Conservation (phyloP, 2,888 invertebrate genomes). For the Lamellibrachia columna region DNA sequence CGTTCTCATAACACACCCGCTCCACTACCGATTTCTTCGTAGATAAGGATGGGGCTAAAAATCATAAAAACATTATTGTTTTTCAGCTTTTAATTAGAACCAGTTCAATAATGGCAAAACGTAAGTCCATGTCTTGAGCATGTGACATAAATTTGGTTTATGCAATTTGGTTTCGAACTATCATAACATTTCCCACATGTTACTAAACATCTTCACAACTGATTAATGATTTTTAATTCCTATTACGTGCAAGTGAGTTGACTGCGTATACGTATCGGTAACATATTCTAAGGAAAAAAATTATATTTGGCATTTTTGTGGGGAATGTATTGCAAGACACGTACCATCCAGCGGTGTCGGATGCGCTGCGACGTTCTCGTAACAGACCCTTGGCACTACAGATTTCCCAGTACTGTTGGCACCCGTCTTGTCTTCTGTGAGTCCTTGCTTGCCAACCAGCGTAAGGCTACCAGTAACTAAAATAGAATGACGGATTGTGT, state of each 20-base stretch:
- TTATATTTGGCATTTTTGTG: not conserved
- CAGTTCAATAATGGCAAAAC: too few species aligned
- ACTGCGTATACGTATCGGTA: too few species aligned
- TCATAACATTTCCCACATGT: too few species aligned
- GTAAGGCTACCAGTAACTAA: not conserved
- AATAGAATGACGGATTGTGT: not conserved
- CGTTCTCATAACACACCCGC: not conserved
- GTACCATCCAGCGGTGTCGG: not conserved
- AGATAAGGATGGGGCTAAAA: not conserved
- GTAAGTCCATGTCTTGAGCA: too few species aligned
- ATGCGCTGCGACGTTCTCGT: not conserved
- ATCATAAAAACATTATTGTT: not conserved
- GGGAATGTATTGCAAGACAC: not conserved
- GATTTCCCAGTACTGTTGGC: not conserved
- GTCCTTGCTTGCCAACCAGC: not conserved
- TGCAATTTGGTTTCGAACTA: too few species aligned
- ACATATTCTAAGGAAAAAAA: too few species aligned
- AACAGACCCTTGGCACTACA: not conserved
- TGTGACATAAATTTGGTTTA: too few species aligned
- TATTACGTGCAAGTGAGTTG: too few species aligned
- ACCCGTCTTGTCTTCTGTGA: not conserved
- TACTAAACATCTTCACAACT: too few species aligned
- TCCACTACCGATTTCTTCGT: not conserved
- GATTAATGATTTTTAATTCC: too few species aligned
- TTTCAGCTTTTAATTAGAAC: too few species aligned